Evolutionary conservation across 2,797 vertebrate species (phyloP).

Genomic region (Etheostoma nigrum): DNA sequence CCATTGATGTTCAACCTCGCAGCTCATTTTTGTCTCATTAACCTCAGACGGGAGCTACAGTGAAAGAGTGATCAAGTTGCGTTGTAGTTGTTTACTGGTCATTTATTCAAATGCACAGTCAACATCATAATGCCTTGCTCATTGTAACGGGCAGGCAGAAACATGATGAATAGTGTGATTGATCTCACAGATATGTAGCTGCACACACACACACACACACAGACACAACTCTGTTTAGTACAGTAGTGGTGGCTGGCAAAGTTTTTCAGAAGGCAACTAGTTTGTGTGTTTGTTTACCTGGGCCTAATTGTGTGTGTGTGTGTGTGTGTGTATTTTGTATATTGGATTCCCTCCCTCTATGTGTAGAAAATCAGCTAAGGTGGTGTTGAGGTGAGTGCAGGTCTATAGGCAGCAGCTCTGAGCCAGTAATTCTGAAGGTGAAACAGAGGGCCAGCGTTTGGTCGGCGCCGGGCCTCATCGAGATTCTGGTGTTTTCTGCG

Average conservation of each 20-base stretch:
- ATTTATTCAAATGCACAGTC: conserved; percentile 61
- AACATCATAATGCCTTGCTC: conserved; percentile 60
- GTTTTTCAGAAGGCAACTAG: conserved; percentile 18
- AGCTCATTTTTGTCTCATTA: conserved; percentile 32
- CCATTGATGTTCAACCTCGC: conserved; percentile 20
- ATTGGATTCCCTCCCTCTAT: conserved; percentile 41
- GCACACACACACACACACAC: not conserved
- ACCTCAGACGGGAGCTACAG: conserved; percentile 16
- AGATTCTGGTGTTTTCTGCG: conserved; percentile 71
- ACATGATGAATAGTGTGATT: conserved; percentile 76
- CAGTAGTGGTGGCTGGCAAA: conserved; percentile 32
- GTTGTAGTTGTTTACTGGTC: conserved; percentile 51
- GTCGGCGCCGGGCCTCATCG: conserved; percentile 56
- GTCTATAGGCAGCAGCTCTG: conserved; percentile 42
- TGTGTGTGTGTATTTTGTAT: conserved; percentile 19
- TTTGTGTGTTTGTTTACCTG: conserved; percentile 45
- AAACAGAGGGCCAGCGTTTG: conserved; percentile 10
- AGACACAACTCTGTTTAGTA: conserved; percentile 1
- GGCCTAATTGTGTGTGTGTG: conserved; percentile 17
- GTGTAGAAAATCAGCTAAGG: conserved; percentile 50
- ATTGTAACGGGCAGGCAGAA: conserved; percentile 50
- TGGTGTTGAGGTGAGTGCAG: conserved; percentile 30
- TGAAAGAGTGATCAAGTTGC: conserved; percentile 47
- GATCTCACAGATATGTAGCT: conserved; percentile 66
- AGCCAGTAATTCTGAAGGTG: conserved; percentile 50